Conservation (phyloP, 2,113 vertebrate genomes). For the Sinosuthora webbiana region DNA sequence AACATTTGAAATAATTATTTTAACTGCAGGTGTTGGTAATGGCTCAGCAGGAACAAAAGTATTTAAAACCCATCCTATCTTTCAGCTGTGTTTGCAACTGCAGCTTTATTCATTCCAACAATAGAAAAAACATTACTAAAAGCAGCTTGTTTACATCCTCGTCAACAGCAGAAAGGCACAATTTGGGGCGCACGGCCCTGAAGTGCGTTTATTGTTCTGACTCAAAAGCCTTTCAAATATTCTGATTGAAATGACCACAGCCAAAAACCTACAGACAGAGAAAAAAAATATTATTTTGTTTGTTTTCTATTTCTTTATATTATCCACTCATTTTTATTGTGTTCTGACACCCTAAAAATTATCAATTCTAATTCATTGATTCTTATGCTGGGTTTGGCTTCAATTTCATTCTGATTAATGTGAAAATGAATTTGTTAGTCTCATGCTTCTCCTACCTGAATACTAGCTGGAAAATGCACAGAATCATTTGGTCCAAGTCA, state of each 20-base stretch:
- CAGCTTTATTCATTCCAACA: constrained; percentile 30
- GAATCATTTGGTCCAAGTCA: background rate
- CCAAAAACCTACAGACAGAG: background rate
- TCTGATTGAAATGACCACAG: background rate
- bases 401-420: background rate
- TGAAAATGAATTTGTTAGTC: background rate
- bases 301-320: background rate
- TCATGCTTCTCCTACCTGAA: background rate
- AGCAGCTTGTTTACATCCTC: background rate
- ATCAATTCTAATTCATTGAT: background rate
- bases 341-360: background rate
- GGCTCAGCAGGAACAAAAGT: constrained; percentile 61
- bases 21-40: constrained; percentile 61
- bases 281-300: background rate
- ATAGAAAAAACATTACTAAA: constrained; percentile 5
- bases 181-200: background rate
- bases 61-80: constrained; percentile 49
- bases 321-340: background rate
- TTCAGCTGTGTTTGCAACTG: constrained; percentile 33
- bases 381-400: background rate
- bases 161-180: background rate
- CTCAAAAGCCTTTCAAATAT: background rate
- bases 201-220: background rate
- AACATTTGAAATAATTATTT: constrained; percentile 69
- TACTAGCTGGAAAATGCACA: background rate